Base-by-base conservation (phyloP, 2,888 invertebrate genomes). In the Protodeltote pygarga region DNA sequence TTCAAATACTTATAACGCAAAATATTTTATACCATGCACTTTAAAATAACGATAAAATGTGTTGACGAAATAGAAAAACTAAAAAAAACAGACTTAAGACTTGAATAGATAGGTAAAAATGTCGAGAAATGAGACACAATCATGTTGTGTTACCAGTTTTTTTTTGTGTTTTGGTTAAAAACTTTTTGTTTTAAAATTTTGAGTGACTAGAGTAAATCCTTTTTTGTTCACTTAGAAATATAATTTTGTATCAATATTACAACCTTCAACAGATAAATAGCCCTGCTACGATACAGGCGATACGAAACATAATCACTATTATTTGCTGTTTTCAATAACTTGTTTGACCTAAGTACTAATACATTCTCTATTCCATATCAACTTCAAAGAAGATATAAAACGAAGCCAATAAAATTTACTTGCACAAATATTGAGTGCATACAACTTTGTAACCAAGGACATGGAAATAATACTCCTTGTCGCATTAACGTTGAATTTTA, bases 401-500 rank as follows among this genome's bases (percentile, higher is more conserved):
- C 28, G 11, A 13, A 25, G n/a, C 27, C 23, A 32, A 46, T 27
- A 16, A 37, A 35, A 39, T 44, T 55, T 37, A 32, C 32, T 17
- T 45, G 31, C 15, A 31, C 48, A 59, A 53, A 47, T 54, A 59
- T 49, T 13, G 16, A 50, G 20, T 45, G 34, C 38, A 59, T 32
- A 27, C 17, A 42, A 27, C n/a, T 35, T 44, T 40, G 45, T 19
- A 31, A 31, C 23, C 53, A 47, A 65, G 71, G 66, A 69, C 65
- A 49, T 33, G 45, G 44, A 67, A 71, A 65, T 63, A 64, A 57
- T 65, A 64, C 50, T 59, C 48, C 62, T 24, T 69, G 65, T 71
- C 68, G 71, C 61, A 73, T 72, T 73, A 47, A 66, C 63, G 72
- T 79, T 82, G 73, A 79, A 87, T 85, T 81, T 81, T 70, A 79